phyloP scores from a whole-genome alignment of 2,113 vertebrate genomes.

The Channa maculata region DNA sequence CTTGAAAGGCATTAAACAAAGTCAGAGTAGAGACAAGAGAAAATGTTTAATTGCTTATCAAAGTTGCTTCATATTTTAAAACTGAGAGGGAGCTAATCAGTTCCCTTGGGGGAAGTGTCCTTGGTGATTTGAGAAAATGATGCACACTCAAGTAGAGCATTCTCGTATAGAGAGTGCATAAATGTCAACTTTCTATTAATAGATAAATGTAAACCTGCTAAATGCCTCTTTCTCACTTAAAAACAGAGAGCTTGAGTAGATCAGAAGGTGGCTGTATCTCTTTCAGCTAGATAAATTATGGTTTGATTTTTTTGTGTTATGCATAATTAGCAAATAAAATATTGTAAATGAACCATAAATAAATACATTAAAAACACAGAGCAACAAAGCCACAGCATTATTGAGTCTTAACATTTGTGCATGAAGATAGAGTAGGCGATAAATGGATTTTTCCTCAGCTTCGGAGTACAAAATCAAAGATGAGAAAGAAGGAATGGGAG shows the following conservation, averaged over 20 bases:
- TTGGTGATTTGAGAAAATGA: constrained; percentile 81
- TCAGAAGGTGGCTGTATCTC: constrained; percentile 54
- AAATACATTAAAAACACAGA: constrained; percentile 21
- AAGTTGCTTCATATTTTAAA: constrained; percentile 82
- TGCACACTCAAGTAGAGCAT: constrained; percentile 64
- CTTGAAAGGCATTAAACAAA: constrained; percentile 77
- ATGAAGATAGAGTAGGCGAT: constrained; percentile 48
- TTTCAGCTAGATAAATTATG: constrained; percentile 56
- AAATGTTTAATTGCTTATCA: constrained; percentile 86
- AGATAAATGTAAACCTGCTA: constrained; percentile 75
- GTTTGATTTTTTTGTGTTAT: constrained; percentile 30
- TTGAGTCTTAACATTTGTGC: constrained; percentile 58
- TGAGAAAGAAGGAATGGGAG: constrained; percentile 17
- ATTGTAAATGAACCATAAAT: constrained; percentile 59
- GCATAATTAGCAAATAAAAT: constrained; percentile 61
- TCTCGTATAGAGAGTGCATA: constrained; percentile 65
- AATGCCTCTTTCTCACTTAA: constrained; percentile 51
- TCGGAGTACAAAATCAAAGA: constrained; percentile 33
- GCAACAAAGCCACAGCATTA: constrained; percentile 48
- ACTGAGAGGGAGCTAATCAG: constrained; percentile 79
- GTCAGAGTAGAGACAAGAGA: constrained; percentile 73
- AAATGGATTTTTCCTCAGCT: constrained; percentile 42
- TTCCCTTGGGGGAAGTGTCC: constrained; percentile 80
- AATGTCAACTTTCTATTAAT: constrained; percentile 85
- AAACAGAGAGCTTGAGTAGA: constrained; percentile 32